Conservation (phyloP, 92 coral and sea anemone genomes). For the Zoanthus solanderi region DNA sequence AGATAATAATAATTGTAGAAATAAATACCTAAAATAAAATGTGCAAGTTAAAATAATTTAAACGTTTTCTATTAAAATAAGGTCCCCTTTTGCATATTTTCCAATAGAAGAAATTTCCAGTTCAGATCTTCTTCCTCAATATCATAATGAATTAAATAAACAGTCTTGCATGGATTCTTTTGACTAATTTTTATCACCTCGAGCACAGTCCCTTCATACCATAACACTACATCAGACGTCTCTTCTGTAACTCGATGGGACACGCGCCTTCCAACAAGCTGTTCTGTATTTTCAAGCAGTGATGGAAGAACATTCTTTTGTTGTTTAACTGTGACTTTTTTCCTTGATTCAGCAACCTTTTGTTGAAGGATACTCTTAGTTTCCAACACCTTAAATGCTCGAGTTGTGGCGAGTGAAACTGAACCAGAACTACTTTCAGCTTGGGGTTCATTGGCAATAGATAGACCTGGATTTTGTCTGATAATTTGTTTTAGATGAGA, state of each 20-base stretch:
- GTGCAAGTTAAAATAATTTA: slow-evolving; percentile 4
- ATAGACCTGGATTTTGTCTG: not conserved
- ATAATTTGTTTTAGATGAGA: not conserved
- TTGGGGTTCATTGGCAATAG: not conserved
- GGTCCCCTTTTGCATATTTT: slow-evolving; percentile 17
- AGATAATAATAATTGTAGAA: slow-evolving; percentile 18
- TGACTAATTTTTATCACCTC: not conserved
- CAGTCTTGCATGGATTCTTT: slow-evolving; percentile 19
- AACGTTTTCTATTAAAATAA: not conserved
- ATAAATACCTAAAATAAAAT: slow-evolving; percentile 18
- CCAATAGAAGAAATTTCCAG: slow-evolving; percentile 11
- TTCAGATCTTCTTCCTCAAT: slow-evolving; percentile 13
- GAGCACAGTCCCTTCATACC: slow-evolving; percentile 17
- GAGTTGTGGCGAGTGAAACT: not conserved
- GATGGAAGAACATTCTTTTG: slow-evolving; percentile 13
- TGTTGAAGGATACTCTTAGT: slow-evolving; percentile 28
- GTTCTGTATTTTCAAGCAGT: slow-evolving; percentile 6
- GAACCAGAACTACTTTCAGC: not conserved
- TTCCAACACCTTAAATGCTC: slow-evolving; percentile 23
- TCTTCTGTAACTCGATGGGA: slow-evolving; percentile 6
- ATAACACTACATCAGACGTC: not conserved
- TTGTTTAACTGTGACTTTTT: not conserved
- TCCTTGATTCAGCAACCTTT: slow-evolving; percentile 6
- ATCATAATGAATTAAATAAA: slow-evolving; percentile 38
- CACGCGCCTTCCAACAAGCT: slow-evolving; percentile 14